Evolutionary conservation across 1,140 invertebrate genomes (phyloP), one percentile per base, ranked within the genome.

Genomic region (Aphelenchoides fujianensis): DNA sequence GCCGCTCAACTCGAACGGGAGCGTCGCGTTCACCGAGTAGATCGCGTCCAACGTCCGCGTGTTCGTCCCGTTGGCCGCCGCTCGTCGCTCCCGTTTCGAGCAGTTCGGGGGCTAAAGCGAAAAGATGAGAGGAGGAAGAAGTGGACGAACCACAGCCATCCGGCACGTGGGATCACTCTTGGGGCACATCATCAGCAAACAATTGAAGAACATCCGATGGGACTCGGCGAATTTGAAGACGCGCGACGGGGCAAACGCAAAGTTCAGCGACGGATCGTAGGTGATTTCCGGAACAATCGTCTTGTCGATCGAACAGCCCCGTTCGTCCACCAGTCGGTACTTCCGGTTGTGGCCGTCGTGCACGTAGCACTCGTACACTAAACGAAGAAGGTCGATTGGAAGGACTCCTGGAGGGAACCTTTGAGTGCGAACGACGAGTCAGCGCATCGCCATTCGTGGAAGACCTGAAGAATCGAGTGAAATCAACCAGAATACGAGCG

Each of bases 121-220:
- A n/a, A n/a, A n/a, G n/a, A n/a, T 19, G 5, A 19, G 27, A 23
- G 12, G 5, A 30, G 28, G 55, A 19, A 59, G 23, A 19, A 59
- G 19, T 32, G 31, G 23, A 57, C 23, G 7, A 27, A 66, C 32
- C 16, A 61, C 68, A 36, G 36, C 23, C 36, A 27, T 64, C 23
- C 36, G 32, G 52, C 77, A 79, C 27, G 37, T 36, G 16, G 68
- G 53, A 64, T 78, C 77, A 9, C 35, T 75, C 64, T 78, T 78
- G 1, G 75, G 69, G 53, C 76, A 78, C 55, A 77, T 73, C 55
- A 79, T 79, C 27, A 78, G 55, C 23, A 78, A 53, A 30, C 76
- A 78, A 59, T 78, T 69, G 30, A 78, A 78, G 35, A 71, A 75
- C 30, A 78, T 74, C 63, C 68, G 62, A 5, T 62, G 68, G 27